A percentile compares a stretch with the other conserved stretches of the same genome.
These are phyloP conservation scores for Hydropsyche tenuis DNA, from an alignment of 1,140 invertebrate genomes.

Conservation along the genomic window DNA sequence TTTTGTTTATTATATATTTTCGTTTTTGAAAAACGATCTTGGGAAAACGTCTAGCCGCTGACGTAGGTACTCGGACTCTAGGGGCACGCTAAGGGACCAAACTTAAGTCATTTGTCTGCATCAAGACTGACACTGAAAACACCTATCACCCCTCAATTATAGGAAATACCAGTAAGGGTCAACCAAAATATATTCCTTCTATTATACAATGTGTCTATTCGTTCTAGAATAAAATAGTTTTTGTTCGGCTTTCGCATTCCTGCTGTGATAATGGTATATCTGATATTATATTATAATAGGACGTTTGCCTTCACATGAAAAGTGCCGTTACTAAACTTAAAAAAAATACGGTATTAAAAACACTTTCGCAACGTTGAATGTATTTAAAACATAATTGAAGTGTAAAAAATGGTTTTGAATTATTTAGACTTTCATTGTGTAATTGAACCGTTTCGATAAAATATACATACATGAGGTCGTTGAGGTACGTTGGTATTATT, in stretches of 20 bases:
- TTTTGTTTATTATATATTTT: no score
- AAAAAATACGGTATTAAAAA: background rate
- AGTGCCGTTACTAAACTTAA: background rate
- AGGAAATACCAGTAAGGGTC: slow-evolving; percentile 19
- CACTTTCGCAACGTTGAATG: background rate
- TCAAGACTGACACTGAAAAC: slow-evolving; percentile 45
- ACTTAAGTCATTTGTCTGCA: slow-evolving; percentile 47
- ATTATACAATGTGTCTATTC: background rate
- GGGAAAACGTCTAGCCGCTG: slow-evolving; percentile 9
- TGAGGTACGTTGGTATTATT: no score
- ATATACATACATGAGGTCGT: background rate
- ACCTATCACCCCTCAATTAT: slow-evolving; percentile 42
- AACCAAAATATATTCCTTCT: background rate
- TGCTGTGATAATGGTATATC: no score
- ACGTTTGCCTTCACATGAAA: slow-evolving; percentile 23
- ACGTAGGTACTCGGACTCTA: background rate
- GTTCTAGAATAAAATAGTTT: background rate
- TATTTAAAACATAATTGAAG: slow-evolving; percentile 9
- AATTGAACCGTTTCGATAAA: background rate
- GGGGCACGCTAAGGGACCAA: slow-evolving; percentile 41
- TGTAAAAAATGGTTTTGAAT: background rate
- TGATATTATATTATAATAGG: background rate
- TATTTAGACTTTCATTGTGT: slow-evolving; percentile 7
- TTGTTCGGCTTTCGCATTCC: no score
- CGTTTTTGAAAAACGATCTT: slow-evolving; percentile 21